A percentile compares a stretch with the other conserved stretches of the same genome.
Evolutionary conservation across 2,888 invertebrate species (phyloP).

Genomic region (Eristalinus sepulchralis): DNA sequence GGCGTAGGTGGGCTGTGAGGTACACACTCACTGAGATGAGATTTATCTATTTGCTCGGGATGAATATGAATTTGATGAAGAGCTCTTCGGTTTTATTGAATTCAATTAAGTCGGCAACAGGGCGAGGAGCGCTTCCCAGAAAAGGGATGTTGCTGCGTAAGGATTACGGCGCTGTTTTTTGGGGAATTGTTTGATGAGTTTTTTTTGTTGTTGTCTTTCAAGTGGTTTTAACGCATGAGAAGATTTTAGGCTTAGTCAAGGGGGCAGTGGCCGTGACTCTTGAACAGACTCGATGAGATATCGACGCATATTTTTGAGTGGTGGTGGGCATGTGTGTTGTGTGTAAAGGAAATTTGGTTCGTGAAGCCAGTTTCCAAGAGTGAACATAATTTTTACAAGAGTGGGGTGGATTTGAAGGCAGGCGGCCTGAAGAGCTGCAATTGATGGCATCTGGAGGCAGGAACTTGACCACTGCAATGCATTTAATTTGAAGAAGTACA

Average conservation of each 20-base stretch:
- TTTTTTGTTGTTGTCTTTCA: constrained; percentile 4
- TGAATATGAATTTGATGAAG: constrained; percentile 71
- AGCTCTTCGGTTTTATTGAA: constrained; percentile 68
- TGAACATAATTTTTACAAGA: neutral
- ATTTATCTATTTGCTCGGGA: constrained; percentile 64
- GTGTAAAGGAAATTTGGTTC: neutral
- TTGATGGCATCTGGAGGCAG: neutral
- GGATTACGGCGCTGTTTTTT: constrained; percentile 18
- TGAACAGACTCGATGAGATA: neutral
- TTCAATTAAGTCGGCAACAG: constrained; percentile 65
- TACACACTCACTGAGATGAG: constrained; percentile 65
- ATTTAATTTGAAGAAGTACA: no score
- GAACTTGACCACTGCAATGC: neutral
- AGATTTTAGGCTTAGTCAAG: neutral
- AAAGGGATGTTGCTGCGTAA: neutral
- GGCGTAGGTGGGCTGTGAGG: constrained; percentile 14
- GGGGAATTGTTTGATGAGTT: neutral
- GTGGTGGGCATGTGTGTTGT: neutral
- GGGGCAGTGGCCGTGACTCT: neutral
- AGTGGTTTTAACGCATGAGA: constrained; percentile 22
- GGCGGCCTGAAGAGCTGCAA: neutral
- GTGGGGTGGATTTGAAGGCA: neutral
- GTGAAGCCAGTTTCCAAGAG: neutral
- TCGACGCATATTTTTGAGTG: neutral
- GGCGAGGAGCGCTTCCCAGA: constrained; percentile 49